Percentiles rank a stretch among this genome's conserved stretches.
These are phyloP conservation scores for Athripsodes cinereus DNA, from an alignment of 2,888 invertebrate species.

Conservation along the genomic window DNA sequence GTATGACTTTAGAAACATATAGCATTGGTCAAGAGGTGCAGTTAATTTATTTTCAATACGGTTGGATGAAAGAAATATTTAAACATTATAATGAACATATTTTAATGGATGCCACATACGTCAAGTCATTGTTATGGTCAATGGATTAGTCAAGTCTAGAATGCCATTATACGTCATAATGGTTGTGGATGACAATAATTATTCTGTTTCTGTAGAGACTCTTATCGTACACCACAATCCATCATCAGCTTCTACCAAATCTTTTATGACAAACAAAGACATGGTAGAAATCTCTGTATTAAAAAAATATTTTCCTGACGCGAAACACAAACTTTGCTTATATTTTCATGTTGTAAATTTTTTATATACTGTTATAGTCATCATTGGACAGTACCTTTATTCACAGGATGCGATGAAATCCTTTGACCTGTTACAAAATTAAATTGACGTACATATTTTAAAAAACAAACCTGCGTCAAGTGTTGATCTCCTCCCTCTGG, in stretches of 20 bases:
- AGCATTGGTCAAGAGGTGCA: background rate
- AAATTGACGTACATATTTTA: too few species aligned
- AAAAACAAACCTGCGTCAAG: slow-evolving; percentile 58
- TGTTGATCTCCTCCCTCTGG: slow-evolving; percentile 80
- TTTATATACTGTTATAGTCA: too few species aligned
- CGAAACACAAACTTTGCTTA: background rate
- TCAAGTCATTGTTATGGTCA: too few species aligned
- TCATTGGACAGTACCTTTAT: too few species aligned
- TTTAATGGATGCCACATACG: background rate
- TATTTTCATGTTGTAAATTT: background rate
- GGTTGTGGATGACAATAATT: background rate
- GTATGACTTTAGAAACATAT: background rate
- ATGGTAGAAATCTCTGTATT: background rate
- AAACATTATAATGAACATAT: background rate
- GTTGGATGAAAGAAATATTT: background rate
- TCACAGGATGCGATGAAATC: too few species aligned
- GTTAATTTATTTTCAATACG: background rate
- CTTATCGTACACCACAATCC: background rate
- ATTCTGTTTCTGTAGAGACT: background rate
- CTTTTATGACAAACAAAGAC: background rate
- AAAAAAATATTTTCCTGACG: background rate
- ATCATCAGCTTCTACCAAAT: background rate
- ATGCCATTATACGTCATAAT: background rate
- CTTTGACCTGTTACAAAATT: too few species aligned
- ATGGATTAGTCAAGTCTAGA: background rate